Percentiles rank a stretch among this genome's conserved stretches.
phyloP scores from a whole-genome alignment of 2,797 vertebrate genomes.

The Gymnocypris eckloni region DNA sequence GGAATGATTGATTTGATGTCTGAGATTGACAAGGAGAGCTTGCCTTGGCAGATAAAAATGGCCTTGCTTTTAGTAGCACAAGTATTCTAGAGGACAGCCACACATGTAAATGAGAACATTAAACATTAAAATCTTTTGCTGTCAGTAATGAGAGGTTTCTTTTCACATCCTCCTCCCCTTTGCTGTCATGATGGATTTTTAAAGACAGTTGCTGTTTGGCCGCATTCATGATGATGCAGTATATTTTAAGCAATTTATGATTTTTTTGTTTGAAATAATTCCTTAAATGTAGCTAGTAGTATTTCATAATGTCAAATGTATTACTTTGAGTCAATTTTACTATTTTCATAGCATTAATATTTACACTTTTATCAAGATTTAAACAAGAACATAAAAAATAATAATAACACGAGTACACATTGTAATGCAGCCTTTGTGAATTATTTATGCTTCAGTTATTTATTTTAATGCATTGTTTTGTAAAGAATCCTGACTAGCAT shows the following conservation, averaged over 20 bases:
- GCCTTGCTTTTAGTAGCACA: conserved; percentile 52
- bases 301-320: not conserved
- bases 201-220: conserved; percentile 68
- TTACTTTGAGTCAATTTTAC: not conserved
- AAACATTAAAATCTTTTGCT: conserved; percentile 53
- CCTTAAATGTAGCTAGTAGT: not conserved
- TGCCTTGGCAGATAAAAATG: conserved; percentile 65
- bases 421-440: not conserved
- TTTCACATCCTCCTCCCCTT: conserved; percentile 58
- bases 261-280: not conserved
- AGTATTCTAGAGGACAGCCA: conserved; percentile 59
- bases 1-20: conserved; percentile 35
- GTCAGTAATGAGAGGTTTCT: conserved; percentile 66
- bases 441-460: conserved; percentile 1
- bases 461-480: not conserved
- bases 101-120: conserved; percentile 72
- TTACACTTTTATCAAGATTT: not conserved
- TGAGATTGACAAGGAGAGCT: conserved; percentile 38
- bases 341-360: not conserved
- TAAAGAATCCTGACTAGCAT: not conserved
- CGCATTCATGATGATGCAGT: conserved; percentile 60
- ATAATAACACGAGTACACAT: not conserved
- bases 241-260: conserved; percentile 46
- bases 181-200: conserved; percentile 69
- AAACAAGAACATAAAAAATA: not conserved